Evolutionary conservation across 1,140 invertebrate species (phyloP).

Genomic region (Stegodyphus dumicola): DNA sequence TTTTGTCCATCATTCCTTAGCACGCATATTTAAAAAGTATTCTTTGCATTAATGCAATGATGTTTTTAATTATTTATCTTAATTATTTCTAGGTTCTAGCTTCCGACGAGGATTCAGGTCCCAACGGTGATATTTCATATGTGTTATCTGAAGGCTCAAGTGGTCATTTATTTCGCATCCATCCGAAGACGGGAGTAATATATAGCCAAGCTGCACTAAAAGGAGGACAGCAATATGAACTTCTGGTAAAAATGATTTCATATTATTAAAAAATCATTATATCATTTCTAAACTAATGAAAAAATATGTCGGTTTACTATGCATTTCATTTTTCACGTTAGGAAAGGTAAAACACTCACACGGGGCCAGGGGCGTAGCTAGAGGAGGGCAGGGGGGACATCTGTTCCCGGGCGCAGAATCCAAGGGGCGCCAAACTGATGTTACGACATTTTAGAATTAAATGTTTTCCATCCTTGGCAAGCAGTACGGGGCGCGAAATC

Average conservation of each 20-base stretch:
- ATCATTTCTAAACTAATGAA: background rate
- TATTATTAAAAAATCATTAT: background rate
- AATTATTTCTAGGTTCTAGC: conserved; percentile 75
- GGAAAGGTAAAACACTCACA: no score
- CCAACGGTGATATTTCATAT: conserved; percentile 78
- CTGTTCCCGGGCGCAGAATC: no score
- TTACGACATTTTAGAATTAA: no score
- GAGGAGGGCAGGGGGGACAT: no score
- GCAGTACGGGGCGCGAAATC: no score
- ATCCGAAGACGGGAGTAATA: conserved; percentile 83
- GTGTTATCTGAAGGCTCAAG: conserved; percentile 87
- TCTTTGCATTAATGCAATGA: no score
- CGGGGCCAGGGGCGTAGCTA: no score
- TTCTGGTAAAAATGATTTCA: conserved; percentile 23
- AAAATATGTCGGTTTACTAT: background rate
- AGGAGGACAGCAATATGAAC: conserved; percentile 54
- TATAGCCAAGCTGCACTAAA: conserved; percentile 43
- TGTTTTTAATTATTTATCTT: background rate
- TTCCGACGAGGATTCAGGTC: conserved; percentile 93
- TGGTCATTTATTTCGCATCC: conserved; percentile 92
- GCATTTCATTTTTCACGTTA: no score
- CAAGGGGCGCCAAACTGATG: no score
- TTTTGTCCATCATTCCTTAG: no score
- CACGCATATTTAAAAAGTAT: no score
- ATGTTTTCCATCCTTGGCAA: no score